Percentiles rank a stretch among this genome's conserved stretches.
Evolutionary conservation across 2,113 vertebrate species (phyloP).

Genomic region (Myiagra hebetior): DNA sequence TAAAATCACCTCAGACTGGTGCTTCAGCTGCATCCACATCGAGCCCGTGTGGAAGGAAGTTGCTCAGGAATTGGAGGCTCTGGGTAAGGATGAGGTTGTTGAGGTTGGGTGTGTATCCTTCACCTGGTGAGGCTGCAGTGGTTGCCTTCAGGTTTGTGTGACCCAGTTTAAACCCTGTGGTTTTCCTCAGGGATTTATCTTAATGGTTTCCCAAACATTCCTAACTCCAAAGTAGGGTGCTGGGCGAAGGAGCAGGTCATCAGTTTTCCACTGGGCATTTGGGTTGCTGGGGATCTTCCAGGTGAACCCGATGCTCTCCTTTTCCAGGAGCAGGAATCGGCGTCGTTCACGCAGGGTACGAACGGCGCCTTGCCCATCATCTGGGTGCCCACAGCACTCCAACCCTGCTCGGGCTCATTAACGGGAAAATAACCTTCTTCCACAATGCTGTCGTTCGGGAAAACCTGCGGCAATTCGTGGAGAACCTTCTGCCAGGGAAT

Average conservation of each 20-base stretch:
- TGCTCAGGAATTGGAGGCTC: conserved; percentile 86
- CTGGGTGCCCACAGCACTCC: conserved; percentile 93
- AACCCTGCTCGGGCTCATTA: conserved; percentile 88
- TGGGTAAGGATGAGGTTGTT: conserved; percentile 72
- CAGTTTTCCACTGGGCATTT: neutral
- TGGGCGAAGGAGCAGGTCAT: neutral
- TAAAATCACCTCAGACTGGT: conserved; percentile 97
- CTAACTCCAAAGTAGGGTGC: neutral
- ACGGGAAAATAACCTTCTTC: conserved; percentile 91
- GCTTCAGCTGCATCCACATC: conserved; percentile 95
- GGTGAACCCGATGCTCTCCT: neutral
- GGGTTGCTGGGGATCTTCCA: neutral
- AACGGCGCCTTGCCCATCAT: conserved; percentile 90
- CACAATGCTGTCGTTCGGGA: conserved; percentile 88
- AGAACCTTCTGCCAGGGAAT: conserved; percentile 89
- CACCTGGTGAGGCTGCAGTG: rapidly evolving
- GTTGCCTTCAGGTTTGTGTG: neutral
- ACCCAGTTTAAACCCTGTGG: neutral
- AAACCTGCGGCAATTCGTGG: conserved; percentile 90
- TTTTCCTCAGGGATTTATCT: neutral
- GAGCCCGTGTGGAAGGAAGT: conserved; percentile 96
- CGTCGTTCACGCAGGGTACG: conserved; percentile 90
- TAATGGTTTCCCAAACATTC: neutral
- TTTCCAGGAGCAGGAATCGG: conserved; percentile 90
- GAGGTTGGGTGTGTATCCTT: neutral